Evolutionary conservation across 2,797 vertebrate genomes (phyloP).

Genomic region (Spinus olivaceus): DNA sequence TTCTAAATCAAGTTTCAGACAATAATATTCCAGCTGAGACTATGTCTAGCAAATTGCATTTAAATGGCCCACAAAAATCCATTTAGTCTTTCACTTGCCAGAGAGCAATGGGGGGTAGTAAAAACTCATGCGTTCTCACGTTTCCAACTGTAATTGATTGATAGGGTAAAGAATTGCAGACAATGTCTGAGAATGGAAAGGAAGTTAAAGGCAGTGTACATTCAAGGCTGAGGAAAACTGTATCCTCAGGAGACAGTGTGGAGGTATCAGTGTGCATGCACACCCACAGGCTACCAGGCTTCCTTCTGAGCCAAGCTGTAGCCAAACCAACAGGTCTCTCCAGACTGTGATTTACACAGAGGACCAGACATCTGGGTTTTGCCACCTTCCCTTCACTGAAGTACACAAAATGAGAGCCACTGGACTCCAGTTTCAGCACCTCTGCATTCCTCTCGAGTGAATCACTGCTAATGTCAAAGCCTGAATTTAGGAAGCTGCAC

Average conservation of each 20-base stretch:
- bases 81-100: conserved; percentile 31
- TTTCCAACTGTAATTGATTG: conserved; percentile 7
- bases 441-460: not conserved
- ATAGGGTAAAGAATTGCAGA: not conserved
- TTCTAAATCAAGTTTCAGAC: conserved; percentile 21
- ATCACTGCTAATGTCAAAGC: not conserved
- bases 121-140: conserved; percentile 12
- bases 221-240: not conserved
- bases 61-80: conserved; percentile 53
- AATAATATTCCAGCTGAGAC: conserved; percentile 27
- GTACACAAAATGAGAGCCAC: not conserved
- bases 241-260: not conserved
- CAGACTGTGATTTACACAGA: not conserved
- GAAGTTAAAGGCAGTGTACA: not conserved
- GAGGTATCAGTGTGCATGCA: not conserved
- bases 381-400: not conserved
- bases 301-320: not conserved
- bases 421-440: not conserved
- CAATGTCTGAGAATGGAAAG: not conserved
- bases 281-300: not conserved
- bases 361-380: not conserved
- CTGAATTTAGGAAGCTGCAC: not conserved
- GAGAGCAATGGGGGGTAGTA: not conserved
- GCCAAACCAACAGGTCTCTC: not conserved
- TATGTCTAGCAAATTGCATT: conserved; percentile 27